Percentiles rank a stretch among this genome's conserved stretches.
These are phyloP conservation scores for Lepetodrilus schrolli DNA, from an alignment of 2,888 invertebrate genomes.

Conservation along the genomic window DNA sequence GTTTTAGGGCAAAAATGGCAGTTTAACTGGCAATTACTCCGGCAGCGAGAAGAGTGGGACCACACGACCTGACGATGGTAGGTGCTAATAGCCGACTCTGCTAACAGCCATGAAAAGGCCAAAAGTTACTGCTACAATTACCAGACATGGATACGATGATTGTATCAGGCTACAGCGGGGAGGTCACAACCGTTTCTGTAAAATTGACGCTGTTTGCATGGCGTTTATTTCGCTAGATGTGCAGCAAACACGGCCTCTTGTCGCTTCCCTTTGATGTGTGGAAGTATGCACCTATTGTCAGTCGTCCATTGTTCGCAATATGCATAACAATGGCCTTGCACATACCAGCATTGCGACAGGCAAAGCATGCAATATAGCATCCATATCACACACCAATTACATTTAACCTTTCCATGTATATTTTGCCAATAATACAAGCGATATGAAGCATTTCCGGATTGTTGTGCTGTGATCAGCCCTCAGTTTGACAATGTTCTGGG, in stretches of 20 bases:
- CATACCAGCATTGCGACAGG: slow-evolving; percentile 29
- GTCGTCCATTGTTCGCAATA: slow-evolving; percentile 28
- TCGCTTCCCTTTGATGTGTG: slow-evolving; percentile 43
- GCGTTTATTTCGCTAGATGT: neutral
- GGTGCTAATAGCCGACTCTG: slow-evolving; percentile 41
- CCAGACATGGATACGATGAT: slow-evolving; percentile 20
- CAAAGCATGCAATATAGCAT: neutral
- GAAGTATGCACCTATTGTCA: slow-evolving; percentile 45
- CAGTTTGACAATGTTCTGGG: slow-evolving; percentile 10
- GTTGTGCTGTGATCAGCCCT: slow-evolving; percentile 6
- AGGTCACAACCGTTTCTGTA: slow-evolving; percentile 8
- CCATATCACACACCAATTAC: neutral
- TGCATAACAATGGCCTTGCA: slow-evolving; percentile 38
- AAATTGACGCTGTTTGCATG: neutral
- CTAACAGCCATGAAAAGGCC: slow-evolving; percentile 23
- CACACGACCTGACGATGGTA: slow-evolving; percentile 64
- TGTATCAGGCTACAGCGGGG: neutral
- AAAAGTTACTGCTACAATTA: slow-evolving; percentile 22
- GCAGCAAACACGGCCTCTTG: neutral
- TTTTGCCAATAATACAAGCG: neutral
- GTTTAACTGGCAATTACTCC: slow-evolving; percentile 56
- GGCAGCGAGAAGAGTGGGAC: slow-evolving; percentile 60
- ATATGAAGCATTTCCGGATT: slow-evolving; percentile 6
- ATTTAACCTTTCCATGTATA: neutral
- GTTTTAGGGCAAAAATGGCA: slow-evolving; percentile 63